Base-by-base conservation (phyloP, 2,113 vertebrate genomes). In the Xerus inauris region DNA sequence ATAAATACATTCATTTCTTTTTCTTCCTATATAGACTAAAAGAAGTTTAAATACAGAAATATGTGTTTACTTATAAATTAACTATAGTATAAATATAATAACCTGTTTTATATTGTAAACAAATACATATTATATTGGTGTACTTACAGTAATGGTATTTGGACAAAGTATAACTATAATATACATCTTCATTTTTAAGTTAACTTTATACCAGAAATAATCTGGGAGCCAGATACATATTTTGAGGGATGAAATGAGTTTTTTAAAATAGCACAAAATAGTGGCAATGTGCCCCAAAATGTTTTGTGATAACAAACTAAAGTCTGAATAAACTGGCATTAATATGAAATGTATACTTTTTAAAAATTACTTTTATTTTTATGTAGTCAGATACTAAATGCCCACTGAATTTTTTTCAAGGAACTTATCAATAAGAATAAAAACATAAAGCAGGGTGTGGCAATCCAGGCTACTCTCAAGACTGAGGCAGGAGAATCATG, bases 181-280 rank as follows among this genome's bases (percentile, higher is more conserved):
- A 47, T 54, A 42, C 11, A 71, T 83, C 40, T 94, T 97, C 40
- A 72, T 40, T 45, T 94, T n/a, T 80, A 76, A 90, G 6, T 57
- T 91, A 32, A 10, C 13, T 32, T 88, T 77, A 79, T 40, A n/a
- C 85, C 16, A 85, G 38, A 89, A 30, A 87, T n/a, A 96, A 96
- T 67, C 5, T 19, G 81, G 47, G 88, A 88, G 71, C 11, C 19
- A 77, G 14, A 79, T 9, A 2, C 26, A 45, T 64, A 69, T 87
- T 83, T 72, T 75, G 71, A 82, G 11, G 64, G 30, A 67, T 65
- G 4, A 92, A 81, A 87, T 57, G 12, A 89, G 2, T 73, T 88
- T 42, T 11, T 69, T 28, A 49, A 91, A 94, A 57, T 28, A 89
- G 11, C 49, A 57, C 28, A n/a, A 28, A 28, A 35, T 54, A 88